Percentiles rank a stretch among this genome's conserved stretches.
These are phyloP conservation scores for Vireo altiloquus DNA, from an alignment of 2,113 vertebrate species.

Conservation along the genomic window DNA sequence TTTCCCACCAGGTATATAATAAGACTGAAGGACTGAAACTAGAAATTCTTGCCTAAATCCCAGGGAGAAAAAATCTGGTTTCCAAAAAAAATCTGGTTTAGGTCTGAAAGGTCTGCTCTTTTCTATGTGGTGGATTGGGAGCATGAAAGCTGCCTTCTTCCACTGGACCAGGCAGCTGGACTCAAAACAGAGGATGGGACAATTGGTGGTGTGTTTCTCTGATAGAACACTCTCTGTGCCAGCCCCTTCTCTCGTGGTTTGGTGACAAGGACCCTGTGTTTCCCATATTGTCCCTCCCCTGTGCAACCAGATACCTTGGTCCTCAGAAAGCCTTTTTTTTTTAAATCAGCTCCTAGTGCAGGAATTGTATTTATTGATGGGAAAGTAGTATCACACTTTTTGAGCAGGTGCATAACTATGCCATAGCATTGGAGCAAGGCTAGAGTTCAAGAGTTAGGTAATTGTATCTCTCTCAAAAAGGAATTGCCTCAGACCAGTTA, in stretches of 20 bases:
- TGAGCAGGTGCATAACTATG: conserved; percentile 23
- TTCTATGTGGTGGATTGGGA: accelerated
- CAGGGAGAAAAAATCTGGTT: neutral
- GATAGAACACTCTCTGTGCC: neutral
- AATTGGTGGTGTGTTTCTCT: neutral
- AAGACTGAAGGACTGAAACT: neutral
- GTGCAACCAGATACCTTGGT: neutral
- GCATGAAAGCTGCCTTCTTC: neutral
- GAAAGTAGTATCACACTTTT: neutral
- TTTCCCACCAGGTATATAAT: neutral
- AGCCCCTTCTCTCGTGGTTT: neutral
- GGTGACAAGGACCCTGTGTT: neutral
- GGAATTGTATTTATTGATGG: neutral
- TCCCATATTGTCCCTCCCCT: neutral
- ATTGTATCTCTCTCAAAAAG: conserved; percentile 51
- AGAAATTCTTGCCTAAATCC: neutral
- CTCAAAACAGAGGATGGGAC: neutral
- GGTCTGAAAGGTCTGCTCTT: neutral
- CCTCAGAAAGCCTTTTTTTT: neutral
- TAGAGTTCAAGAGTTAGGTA: conserved; percentile 54
- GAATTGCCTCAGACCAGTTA: conserved; percentile 62
- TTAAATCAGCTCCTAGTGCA: neutral
- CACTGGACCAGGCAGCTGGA: neutral
- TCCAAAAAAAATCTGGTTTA: neutral
- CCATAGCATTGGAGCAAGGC: neutral